phyloP scores from a whole-genome alignment of 1,140 invertebrate genomes.

The Cydia amplana region DNA sequence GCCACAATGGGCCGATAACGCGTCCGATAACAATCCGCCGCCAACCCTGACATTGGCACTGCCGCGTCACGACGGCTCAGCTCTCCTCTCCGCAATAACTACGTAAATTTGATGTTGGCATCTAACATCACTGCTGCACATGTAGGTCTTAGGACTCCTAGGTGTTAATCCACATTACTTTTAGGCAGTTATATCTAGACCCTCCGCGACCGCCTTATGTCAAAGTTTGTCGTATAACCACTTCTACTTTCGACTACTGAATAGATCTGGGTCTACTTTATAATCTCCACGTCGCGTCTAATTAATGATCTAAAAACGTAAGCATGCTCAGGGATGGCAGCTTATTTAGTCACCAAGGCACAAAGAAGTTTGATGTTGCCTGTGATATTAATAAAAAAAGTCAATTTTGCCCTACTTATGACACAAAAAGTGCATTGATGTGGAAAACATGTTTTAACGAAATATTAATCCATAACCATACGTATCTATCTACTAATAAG shows the following conservation, averaged over 20 bases:
- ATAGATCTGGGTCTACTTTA: not conserved
- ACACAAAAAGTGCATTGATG: too few species aligned
- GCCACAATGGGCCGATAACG: constrained; percentile 39
- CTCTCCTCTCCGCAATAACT: constrained; percentile 11
- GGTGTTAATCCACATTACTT: too few species aligned
- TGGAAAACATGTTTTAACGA: too few species aligned
- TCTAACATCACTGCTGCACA: too few species aligned
- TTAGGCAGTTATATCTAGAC: too few species aligned
- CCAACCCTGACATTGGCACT: constrained; percentile 29
- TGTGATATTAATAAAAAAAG: too few species aligned
- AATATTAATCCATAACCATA: too few species aligned
- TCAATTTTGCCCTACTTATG: too few species aligned
- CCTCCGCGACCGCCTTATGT: not conserved
- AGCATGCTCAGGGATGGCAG: not conserved
- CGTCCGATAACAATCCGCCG: constrained; percentile 26
- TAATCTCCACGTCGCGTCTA: not conserved
- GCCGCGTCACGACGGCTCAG: constrained; percentile 6
- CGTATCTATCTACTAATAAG: too few species aligned
- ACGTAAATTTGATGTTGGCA: too few species aligned
- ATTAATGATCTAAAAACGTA: not conserved
- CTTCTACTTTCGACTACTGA: constrained; percentile 4
- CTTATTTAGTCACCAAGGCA: not conserved
- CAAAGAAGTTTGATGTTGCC: too few species aligned
- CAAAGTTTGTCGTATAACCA: not conserved
- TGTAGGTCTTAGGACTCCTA: too few species aligned